phyloP scores from a whole-genome alignment of 2,888 invertebrate genomes.

The Opisthograptis luteolata region DNA sequence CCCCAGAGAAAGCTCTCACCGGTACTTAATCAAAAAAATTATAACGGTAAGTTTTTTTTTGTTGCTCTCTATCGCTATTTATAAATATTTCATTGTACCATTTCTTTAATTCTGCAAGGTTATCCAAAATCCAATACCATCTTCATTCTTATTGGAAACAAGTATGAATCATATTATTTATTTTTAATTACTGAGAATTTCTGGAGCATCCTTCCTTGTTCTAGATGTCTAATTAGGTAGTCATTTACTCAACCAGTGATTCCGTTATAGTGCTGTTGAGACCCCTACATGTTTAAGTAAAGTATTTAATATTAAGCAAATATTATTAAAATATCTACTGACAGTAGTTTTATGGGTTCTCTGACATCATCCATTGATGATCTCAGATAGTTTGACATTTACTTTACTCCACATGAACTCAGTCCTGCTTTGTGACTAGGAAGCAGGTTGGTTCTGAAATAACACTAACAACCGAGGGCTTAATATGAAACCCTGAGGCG shows the following conservation, averaged over 20 bases:
- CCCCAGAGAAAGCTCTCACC: conserved; percentile 70
- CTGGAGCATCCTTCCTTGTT: conserved; percentile 3
- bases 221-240: no score
- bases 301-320: not conserved
- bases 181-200: conserved; percentile 6
- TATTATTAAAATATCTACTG: not conserved
- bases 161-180: no score
- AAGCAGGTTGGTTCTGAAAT: no score
- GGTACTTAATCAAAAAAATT: conserved; percentile 92
- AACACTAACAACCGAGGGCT: no score
- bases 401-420: conserved; percentile 12
- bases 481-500: not conserved
- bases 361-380: conserved; percentile 43
- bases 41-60: conserved; percentile 88
- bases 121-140: no score
- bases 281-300: no score
- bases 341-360: conserved; percentile 23
- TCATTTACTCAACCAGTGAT: no score
- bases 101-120: no score
- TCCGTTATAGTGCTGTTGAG: no score
- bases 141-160: no score
- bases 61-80: no score
- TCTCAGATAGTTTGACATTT: conserved; percentile 29
- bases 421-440: not conserved
- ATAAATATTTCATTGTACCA: no score